Evolutionary conservation across 2,113 vertebrate species (phyloP).

Genomic region (Glaucidium brasilianum): DNA sequence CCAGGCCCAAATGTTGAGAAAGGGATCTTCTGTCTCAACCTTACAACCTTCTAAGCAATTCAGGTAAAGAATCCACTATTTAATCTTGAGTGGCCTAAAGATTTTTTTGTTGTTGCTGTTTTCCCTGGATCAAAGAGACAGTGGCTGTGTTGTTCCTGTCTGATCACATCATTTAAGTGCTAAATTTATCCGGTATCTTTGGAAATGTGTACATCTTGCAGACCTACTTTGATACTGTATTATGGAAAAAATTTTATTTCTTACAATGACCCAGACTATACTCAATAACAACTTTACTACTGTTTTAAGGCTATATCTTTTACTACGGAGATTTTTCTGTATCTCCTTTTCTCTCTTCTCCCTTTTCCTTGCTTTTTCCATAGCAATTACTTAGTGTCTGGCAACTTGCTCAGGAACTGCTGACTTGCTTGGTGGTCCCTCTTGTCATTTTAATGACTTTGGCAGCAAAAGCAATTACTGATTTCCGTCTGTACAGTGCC

Average conservation of each 20-base stretch:
- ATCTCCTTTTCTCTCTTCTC: neutral
- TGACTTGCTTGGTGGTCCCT: neutral
- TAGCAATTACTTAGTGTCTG: neutral
- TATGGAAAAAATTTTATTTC: neutral
- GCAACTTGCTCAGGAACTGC: neutral
- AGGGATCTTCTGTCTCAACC: neutral
- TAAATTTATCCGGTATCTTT: neutral
- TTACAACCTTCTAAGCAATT: neutral
- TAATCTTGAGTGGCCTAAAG: neutral
- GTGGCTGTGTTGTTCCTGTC: neutral
- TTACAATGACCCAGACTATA: neutral
- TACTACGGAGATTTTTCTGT: neutral
- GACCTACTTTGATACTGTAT: neutral
- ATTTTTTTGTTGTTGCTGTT: neutral
- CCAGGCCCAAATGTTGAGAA: neutral
- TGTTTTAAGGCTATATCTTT: neutral
- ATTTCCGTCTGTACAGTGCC: neutral
- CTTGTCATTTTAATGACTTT: neutral
- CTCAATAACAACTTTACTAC: neutral
- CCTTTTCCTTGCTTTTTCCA: neutral
- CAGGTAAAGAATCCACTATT: neutral
- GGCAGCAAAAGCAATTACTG: neutral
- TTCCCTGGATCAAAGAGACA: neutral
- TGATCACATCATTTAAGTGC: accelerated
- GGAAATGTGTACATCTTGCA: neutral